These are phyloP conservation scores for Pseudomyrmex gracilis DNA, from an alignment of 1,140 invertebrate genomes.

Conservation along the genomic window DNA sequence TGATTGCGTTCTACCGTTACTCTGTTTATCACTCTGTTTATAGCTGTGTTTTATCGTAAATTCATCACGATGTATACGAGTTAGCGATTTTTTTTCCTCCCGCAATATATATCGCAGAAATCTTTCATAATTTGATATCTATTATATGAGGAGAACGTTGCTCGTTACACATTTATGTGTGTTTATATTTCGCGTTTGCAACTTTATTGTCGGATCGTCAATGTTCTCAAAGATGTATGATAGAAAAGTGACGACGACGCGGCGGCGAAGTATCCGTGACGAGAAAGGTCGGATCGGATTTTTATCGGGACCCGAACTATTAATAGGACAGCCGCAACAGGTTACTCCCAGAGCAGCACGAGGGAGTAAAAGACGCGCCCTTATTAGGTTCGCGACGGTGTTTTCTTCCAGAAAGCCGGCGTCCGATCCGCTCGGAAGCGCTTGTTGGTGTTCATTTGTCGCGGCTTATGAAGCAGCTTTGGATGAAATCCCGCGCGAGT, in stretches of 20 bases:
- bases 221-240: background rate
- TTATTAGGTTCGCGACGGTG: conserved; percentile 70
- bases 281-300: conserved; percentile 54
- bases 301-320: conserved; percentile 68
- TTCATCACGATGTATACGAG: background rate
- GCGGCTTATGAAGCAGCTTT: conserved; percentile 67
- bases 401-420: conserved; percentile 66
- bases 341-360: conserved; percentile 56
- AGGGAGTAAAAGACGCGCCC: conserved; percentile 43
- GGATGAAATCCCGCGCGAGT: conserved; percentile 47
- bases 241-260: background rate
- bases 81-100: background rate
- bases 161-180: background rate
- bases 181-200: background rate
- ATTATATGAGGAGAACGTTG: background rate
- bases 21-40: background rate
- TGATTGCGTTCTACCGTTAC: background rate
- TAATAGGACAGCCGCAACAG: conserved; percentile 71
- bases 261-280: conserved; percentile 5
- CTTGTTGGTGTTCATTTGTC: conserved; percentile 77
- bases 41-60: conserved; percentile 6
- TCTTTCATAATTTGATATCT: background rate
- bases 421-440: conserved; percentile 72
- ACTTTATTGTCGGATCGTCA: background rate
- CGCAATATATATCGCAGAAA: background rate